phyloP scores from a whole-genome alignment of 2,113 vertebrate genomes.

The Phylloscopus whistleri region DNA sequence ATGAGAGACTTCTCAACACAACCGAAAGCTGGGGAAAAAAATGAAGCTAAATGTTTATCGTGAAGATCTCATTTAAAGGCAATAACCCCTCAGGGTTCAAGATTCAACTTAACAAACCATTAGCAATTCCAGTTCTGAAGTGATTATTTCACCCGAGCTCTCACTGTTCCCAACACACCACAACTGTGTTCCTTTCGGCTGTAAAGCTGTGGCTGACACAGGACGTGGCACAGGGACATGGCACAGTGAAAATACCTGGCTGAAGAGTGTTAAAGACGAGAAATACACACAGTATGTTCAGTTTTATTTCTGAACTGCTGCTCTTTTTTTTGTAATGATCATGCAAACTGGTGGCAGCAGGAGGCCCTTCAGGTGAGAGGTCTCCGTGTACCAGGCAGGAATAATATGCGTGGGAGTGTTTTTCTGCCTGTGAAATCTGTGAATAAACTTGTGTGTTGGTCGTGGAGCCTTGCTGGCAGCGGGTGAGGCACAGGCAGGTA shows the following conservation, averaged over 20 bases:
- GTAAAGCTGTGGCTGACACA: background rate
- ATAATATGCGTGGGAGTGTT: rapidly evolving
- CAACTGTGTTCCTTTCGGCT: background rate
- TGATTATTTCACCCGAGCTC: background rate
- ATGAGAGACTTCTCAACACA: constrained; percentile 2
- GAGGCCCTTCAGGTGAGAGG: background rate
- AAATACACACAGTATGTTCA: background rate
- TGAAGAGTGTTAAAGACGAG: background rate
- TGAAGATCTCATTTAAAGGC: background rate
- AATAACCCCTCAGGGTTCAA: constrained; percentile 4
- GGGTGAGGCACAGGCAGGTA: constrained; percentile 13
- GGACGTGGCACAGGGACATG: rapidly evolving
- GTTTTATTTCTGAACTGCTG: background rate
- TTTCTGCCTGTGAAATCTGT: background rate
- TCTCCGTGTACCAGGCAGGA: background rate
- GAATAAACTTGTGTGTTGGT: background rate
- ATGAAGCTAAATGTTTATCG: background rate
- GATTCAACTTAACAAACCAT: background rate
- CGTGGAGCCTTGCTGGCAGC: background rate
- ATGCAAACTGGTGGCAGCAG: rapidly evolving
- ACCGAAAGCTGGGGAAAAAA: background rate
- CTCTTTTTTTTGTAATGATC: background rate
- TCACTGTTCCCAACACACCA: background rate
- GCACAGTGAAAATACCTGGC: background rate
- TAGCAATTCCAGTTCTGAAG: background rate